Base-by-base conservation (phyloP, 2,797 vertebrate genomes). In the Alcedo atthis region DNA sequence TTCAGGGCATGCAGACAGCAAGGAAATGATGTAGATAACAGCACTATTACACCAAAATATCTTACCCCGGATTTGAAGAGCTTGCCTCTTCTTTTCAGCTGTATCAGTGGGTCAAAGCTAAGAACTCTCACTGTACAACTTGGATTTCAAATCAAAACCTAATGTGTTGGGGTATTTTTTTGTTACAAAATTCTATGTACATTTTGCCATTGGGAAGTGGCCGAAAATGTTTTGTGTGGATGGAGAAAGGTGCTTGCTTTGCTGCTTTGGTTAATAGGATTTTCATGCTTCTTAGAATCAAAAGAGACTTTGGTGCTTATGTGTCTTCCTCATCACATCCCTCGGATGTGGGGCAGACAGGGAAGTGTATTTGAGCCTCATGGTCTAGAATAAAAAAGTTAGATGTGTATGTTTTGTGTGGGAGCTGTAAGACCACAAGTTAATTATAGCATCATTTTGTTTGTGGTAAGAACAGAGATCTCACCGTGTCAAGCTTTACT, bases 1-100 rank as follows among this genome's bases (percentile, higher is more conserved):
- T 90, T 64, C 66, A 92, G 18, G 59, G 32, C 51, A 67, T 92
- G 77, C 85, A 82, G 76, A 91, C n/a, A 87, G 21, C 45, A 66
- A 68, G 18, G 59, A 79, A 81, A 69, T 91, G 83, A 76, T 90
- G 12, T 18, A 30, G 85, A 19, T 40, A 78, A 71, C 58, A 73
- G 59, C 46, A 64, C 55, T 33, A 22, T 62, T 40, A 76, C 51
- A 87, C 12, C 63, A 55, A 91, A 93, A 45, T 92, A 71, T 42
- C 8, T 32, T 62, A 4, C n/a, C 15, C 51, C 12, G 53, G 24
- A 51, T 73, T n/a, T 8, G 4, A 62, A 26, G 58, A 62, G 22
- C 55, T 79, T 71, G 2, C 17, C 11, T 61, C 15, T 70, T 84
- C n/a, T 91, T 85, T 92, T 68, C 69, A 45, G 0, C 33, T 63